Base-by-base conservation (phyloP, 2,888 invertebrate genomes). In the Zonitis immaculata region DNA sequence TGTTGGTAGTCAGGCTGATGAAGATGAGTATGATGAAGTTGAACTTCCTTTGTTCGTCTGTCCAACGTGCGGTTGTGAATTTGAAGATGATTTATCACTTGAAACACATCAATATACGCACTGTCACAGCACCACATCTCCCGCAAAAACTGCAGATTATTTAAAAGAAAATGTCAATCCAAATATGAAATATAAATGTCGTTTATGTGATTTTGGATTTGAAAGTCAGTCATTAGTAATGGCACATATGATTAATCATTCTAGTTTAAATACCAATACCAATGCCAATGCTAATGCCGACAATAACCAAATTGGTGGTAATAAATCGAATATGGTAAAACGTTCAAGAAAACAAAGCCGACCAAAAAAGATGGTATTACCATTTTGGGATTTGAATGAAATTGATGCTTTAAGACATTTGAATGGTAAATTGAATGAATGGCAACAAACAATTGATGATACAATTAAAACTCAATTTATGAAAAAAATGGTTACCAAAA, bases 41-140 rank as follows among this genome's bases (percentile, higher is more conserved):
- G 75, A 76, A 60, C 76, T 78, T 60, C 77, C 78, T 54, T 72
- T 77, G 54, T 78, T 79, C 67, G 73, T 78, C 61, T 80, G 80
- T 69, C 76, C 72, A 58, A 73, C 74, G 65, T 80, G 80, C 72
- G 80, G 80, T 54, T 80, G 79, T 68, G 79, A 80, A 66, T 80
- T 80, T 66, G 76, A 77, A 58, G 78, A 80, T 64, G 77, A 78
- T 58, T 69, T 73, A 52, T 79, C 80, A 25, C 70, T 79, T 44
- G 77, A 78, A 66, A 77, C 76, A 44, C 79, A 79, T 66, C 76
- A 76, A 54, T 72, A 71, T 55, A 74, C 76, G 62, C 78, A 78
- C 68, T 74, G 74, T 61, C 72, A 72, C 71, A 73, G 66, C 62
- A 62, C 75, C 69, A 72, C 78, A 77, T 77, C 77, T 77, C 77